These are phyloP conservation scores for Ips nitidus DNA, from an alignment of 1,140 invertebrate species.

Conservation along the genomic window DNA sequence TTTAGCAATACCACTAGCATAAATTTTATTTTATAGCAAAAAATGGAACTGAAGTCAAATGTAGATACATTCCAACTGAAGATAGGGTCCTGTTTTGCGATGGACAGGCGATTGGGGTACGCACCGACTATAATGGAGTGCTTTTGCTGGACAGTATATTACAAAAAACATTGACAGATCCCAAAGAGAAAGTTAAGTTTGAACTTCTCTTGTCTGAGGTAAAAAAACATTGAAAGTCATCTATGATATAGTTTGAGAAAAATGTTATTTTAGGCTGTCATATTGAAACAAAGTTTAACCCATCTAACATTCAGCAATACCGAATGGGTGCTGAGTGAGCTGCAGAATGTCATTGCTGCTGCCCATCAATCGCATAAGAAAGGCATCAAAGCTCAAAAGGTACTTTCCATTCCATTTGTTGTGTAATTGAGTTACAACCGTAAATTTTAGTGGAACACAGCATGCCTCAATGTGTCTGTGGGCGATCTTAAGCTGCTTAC, in stretches of 20 bases:
- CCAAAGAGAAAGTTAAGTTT: conserved; percentile 75
- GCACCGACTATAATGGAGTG: conserved; percentile 88
- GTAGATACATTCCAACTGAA: conserved; percentile 74
- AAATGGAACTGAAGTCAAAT: conserved; percentile 59
- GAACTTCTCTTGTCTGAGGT: conserved; percentile 86
- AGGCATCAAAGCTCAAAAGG: conserved; percentile 83
- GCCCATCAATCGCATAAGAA: conserved; percentile 72
- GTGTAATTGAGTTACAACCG: neutral
- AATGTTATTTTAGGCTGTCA: conserved; percentile 62
- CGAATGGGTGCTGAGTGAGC: conserved; percentile 77
- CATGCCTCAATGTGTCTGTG: conserved; percentile 79
- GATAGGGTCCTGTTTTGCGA: conserved; percentile 84
- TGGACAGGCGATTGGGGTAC: conserved; percentile 74
- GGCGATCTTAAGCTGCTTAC: conserved; percentile 76
- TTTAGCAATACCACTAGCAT: no score
- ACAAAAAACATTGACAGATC: conserved; percentile 70
- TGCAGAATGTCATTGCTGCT: conserved; percentile 71
- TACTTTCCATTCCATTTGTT: conserved; percentile 49
- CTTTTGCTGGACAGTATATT: conserved; percentile 83
- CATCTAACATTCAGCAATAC: conserved; percentile 70
- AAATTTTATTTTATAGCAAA: conserved; percentile 52
- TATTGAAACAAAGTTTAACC: conserved; percentile 77
- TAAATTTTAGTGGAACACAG: conserved; percentile 78
- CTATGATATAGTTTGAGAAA: no score
- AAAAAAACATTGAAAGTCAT: conserved; percentile 29